Evolutionary conservation across 2,113 vertebrate genomes (phyloP).

Genomic region (Acanthisitta chloris): DNA sequence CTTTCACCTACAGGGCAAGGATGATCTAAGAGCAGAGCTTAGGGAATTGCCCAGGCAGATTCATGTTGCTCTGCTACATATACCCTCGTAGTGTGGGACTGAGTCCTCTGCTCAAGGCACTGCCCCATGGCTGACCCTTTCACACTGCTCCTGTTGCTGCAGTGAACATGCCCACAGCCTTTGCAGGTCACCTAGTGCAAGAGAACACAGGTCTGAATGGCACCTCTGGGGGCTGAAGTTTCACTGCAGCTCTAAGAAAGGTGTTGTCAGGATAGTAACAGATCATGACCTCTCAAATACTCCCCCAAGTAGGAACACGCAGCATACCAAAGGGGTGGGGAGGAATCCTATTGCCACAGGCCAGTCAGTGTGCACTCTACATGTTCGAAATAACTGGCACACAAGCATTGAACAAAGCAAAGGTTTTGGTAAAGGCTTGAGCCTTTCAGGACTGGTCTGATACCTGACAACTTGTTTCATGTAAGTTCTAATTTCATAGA

Average conservation of each 20-base stretch:
- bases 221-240: neutral
- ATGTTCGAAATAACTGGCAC: accelerated
- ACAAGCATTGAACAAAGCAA: neutral
- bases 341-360: neutral
- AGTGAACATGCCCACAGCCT: accelerated
- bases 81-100: too few relatives aligned
- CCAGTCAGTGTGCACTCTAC: neutral
- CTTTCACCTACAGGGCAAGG: neutral
- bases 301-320: accelerated
- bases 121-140: neutral
- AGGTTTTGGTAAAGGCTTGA: neutral
- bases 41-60: neutral
- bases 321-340: neutral
- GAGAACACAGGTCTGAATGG: neutral
- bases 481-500: neutral
- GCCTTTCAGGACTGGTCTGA: neutral
- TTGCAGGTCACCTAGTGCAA: neutral
- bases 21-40: neutral
- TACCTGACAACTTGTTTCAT: neutral
- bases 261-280: neutral
- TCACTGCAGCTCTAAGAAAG: neutral
- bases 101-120: neutral
- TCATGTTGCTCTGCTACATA: neutral
- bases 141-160: neutral
- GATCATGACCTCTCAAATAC: neutral